Evolutionary conservation across 64 coral and sea anemone genomes (phyloP).

Genomic region (Trachythela sp.): DNA sequence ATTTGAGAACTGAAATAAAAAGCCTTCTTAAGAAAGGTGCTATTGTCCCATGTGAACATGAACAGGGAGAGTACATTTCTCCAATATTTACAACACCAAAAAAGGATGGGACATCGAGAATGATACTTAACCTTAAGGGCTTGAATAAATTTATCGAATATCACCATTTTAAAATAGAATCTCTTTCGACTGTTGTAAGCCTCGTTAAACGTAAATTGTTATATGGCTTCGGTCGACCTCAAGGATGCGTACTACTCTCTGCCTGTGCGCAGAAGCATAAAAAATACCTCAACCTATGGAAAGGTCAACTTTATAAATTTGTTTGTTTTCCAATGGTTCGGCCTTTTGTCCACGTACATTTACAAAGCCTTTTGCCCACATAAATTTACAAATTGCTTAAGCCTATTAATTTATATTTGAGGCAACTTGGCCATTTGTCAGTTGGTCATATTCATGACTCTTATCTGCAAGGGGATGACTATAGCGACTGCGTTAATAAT

Average conservation of each 20-base stretch:
- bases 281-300: background rate
- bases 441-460: background rate
- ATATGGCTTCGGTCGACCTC: background rate
- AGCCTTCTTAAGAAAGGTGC: background rate
- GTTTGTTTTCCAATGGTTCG: background rate
- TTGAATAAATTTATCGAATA: background rate
- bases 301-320: background rate
- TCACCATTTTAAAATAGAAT: background rate
- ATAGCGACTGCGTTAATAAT: background rate
- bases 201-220: background rate
- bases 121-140: background rate
- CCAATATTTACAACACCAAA: background rate
- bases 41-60: background rate
- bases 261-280: background rate
- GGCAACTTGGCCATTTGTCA: background rate
- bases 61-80: background rate
- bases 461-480: background rate
- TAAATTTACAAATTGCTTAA: conserved; percentile 1
- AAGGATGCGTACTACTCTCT: background rate
- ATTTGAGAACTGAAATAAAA: background rate
- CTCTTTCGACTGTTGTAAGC: conserved; percentile 2
- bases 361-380: background rate
- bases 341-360: background rate
- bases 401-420: background rate
- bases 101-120: background rate